A percentile compares a stretch with the other conserved stretches of the same genome.
Evolutionary conservation across 2,113 vertebrate species (phyloP).

Genomic region (Alaudala cheleensis): DNA sequence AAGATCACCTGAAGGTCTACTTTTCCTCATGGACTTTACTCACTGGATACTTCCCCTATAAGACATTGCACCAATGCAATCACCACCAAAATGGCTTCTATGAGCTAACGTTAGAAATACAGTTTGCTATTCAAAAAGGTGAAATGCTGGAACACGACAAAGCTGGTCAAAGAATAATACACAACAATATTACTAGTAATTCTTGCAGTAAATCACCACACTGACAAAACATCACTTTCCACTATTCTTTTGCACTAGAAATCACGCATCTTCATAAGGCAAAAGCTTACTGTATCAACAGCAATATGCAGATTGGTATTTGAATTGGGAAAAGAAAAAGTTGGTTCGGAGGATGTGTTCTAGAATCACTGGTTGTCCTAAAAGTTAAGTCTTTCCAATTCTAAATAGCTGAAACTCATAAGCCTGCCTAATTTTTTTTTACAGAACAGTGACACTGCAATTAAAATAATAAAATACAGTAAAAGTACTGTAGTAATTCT

Average conservation of each 20-base stretch:
- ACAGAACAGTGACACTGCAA: not conserved
- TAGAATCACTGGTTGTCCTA: not conserved
- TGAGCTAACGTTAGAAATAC: not conserved
- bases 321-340: not conserved
- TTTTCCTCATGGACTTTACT: not conserved
- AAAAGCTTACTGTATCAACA: not conserved
- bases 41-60: not conserved
- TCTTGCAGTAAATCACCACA: not conserved
- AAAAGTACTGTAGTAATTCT: not conserved
- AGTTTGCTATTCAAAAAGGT: not conserved
- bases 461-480: not conserved
- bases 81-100: not conserved
- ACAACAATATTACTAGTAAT: not conserved
- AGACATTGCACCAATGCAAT: not conserved
- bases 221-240: not conserved
- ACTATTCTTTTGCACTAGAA: not conserved
- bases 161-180: not conserved
- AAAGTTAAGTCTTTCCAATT: not conserved
- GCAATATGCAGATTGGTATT: not conserved
- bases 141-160: not conserved
- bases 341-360: not conserved
- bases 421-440: not conserved
- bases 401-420: not conserved
- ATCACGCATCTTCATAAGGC: not conserved
- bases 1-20: not conserved